These are phyloP conservation scores for Scolopax mira DNA, from an alignment of 2,113 vertebrate genomes.

Conservation along the genomic window DNA sequence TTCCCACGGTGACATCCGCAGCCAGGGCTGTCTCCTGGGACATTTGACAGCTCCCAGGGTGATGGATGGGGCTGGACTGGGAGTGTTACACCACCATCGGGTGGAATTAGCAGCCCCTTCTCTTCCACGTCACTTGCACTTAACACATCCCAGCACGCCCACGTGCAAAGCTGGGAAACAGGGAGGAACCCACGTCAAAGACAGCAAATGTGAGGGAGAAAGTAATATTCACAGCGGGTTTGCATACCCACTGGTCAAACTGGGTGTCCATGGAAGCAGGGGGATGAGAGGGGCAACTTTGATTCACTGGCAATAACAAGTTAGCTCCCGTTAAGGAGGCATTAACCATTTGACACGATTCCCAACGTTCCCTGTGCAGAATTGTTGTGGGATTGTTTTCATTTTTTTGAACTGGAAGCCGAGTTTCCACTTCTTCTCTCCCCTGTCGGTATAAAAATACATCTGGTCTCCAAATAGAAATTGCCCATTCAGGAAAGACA, in stretches of 20 bases:
- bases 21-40: background rate
- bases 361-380: constrained; percentile 13
- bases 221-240: background rate
- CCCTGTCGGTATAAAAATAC: constrained; percentile 66
- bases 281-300: background rate
- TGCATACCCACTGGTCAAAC: background rate
- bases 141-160: background rate
- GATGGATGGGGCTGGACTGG: background rate
- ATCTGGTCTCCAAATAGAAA: constrained; percentile 71
- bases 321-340: background rate
- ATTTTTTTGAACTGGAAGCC: constrained; percentile 66
- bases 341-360: background rate
- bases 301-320: background rate
- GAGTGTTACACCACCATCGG: background rate
- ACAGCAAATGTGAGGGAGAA: background rate
- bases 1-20: background rate
- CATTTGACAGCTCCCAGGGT: background rate
- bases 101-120: background rate
- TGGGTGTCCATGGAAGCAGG: background rate
- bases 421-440: constrained; percentile 30
- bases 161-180: rapidly evolving
- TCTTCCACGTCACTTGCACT: background rate
- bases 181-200: background rate
- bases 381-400: constrained; percentile 8
- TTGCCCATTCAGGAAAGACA: constrained; percentile 62